Evolutionary conservation across 2,113 vertebrate species (phyloP), one percentile per base, ranked within the genome.

Genomic region (Dascyllus trimaculatus): DNA sequence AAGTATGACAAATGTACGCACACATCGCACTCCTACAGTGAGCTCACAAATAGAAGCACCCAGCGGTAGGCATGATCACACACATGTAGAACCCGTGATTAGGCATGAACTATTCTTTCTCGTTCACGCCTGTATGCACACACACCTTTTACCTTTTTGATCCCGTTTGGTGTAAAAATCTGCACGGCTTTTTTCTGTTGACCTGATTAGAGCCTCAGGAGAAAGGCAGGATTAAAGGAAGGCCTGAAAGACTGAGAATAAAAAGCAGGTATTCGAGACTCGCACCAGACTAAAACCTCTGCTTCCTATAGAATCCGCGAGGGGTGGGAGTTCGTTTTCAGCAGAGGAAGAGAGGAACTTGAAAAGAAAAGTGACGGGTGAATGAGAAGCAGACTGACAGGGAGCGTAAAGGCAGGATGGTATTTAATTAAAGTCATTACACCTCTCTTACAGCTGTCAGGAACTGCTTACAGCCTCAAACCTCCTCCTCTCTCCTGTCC

Each of bases 381-480:
- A 68, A 22, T 62, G 32, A 49, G 18, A 56, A 53, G 5, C 9
- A 25, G 57, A 86, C 68, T 65, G 76, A 52, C 32, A 40, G 25
- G 13, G 11, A 40, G 40, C 32, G 54, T 40, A 71, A 66, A 67
- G 71, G 18, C 54, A 68, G 71, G 64, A 51, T 54, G 63, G n/a
- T 52, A 49, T 84, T 78, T 79, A 63, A 78, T 88, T 72, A 72
- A 72, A 64, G 71, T 62, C 77, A 84, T 76, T 70, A 71, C 54
- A 75, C 57, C 48, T 72, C 65, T 49, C 46, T 17, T 25, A 19
- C 19, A 48, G 70, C 69, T 48, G 38, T 79, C 71, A 70, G 22
- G 62, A 53, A 26, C 21, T 63, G 57, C 71, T 56, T 62, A n/a
- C 54, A 57, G 25, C 43, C 51, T 45, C n/a, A 6, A 14, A 11